Base-by-base conservation (phyloP, 2,888 invertebrate genomes). In the Diarsia mendica region DNA sequence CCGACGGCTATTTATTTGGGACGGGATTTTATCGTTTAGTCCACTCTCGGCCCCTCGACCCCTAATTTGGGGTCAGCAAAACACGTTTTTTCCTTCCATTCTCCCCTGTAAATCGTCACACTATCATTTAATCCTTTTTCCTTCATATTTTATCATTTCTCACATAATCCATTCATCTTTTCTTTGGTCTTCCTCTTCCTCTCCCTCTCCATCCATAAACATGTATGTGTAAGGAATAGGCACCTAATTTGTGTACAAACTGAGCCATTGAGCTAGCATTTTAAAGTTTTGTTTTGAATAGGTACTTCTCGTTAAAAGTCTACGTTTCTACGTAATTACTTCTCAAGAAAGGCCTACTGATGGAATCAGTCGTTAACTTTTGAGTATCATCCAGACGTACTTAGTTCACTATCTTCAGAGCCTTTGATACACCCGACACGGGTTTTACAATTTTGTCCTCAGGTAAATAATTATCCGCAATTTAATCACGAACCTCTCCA, bases 401-500 rank as follows among this genome's bases (percentile, higher is more conserved):
- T 81, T 33, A 10, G 28, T 46, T 15, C n/a, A 79, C 46, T 46
- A 66, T 67, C 82, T 68, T 39, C 51, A 51, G 15, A 77, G 46
- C 63, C 75, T 72, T 72, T 73, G 73, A 73, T 66, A 79, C 81
- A 84, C 75, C 51, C 51, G 64, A 82, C 75, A 77, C 70, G 58
- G 77, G 53, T 65, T 67, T 67, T 23, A 51, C 13, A 65, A 76
- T 66, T 77, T 77, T 67, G 70, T 79, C 49, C 65, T 51, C 8
- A 44, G 55, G 58, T 72, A 67, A 86, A 80, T 85, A 79, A 86
- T 85, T 83, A 83, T 80, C 74, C 61, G 13, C 75, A 79, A 79
- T 83, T 81, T 77, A 85, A 76, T 84, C 64, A 72, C 48, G 49
- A 68, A 68, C 75, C 72, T 67, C 44, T 77, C 58, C 55, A 53